Conservation (phyloP, 1,140 invertebrate genomes). For the Contarinia nasturtii region DNA sequence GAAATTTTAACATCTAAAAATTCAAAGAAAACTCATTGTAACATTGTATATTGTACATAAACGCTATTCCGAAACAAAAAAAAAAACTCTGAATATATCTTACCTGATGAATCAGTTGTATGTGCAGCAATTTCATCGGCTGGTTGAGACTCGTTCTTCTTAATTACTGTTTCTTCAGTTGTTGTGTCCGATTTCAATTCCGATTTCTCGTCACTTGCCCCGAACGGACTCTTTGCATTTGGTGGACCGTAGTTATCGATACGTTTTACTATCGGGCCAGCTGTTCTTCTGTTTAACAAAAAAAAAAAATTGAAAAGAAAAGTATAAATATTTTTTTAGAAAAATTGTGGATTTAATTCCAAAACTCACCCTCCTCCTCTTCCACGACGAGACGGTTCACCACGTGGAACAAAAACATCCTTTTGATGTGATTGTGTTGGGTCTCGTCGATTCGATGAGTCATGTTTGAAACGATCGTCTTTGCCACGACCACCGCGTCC, state of each 20-base stretch:
- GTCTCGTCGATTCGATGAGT: conserved; percentile 1
- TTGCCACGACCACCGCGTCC: conserved; percentile 11
- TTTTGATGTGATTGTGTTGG: conserved; percentile 9
- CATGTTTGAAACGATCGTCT: conserved; percentile 3
- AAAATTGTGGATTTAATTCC: conserved; percentile 23
- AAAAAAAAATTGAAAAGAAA: no score
- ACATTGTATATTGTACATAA: no score
- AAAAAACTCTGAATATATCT: no score
- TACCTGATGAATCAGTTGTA: conserved; percentile 5
- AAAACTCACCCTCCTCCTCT: conserved; percentile 34
- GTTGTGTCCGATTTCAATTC: conserved; percentile 24
- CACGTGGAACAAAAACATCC: conserved; percentile 47
- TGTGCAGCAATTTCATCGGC: conserved; percentile 14
- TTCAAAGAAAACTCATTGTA: no score
- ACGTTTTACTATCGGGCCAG: conserved; percentile 13
- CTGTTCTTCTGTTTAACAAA: not conserved
- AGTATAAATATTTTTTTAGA: conserved; percentile 1
- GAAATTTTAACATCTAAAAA: conserved; percentile 3
- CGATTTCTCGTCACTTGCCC: conserved; percentile 31
- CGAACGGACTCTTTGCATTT: conserved; percentile 53
- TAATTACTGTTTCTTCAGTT: conserved; percentile 37
- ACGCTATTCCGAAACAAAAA: no score
- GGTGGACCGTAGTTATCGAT: conserved; percentile 46
- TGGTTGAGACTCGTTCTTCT: conserved; percentile 39
- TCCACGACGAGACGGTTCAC: conserved; percentile 61